These are phyloP conservation scores for Campoletis sonorensis DNA, from an alignment of 1,140 invertebrate genomes.

Conservation along the genomic window DNA sequence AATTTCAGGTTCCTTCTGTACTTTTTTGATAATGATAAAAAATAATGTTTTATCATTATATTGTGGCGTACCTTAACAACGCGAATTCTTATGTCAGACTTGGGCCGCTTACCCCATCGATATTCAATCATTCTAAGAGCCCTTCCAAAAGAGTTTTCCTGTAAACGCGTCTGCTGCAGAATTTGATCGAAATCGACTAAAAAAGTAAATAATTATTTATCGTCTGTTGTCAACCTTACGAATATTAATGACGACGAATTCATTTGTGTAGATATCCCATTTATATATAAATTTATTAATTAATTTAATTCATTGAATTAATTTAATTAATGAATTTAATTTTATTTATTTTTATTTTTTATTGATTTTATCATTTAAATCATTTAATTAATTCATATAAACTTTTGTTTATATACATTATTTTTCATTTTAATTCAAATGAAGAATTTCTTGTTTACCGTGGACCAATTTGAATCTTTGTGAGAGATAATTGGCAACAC, in stretches of 20 bases:
- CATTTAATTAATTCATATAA: too few species aligned
- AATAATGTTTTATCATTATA: slow-evolving; percentile 18
- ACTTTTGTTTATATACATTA: too few species aligned
- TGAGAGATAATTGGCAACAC: slow-evolving; percentile 62
- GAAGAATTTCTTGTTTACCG: slow-evolving; percentile 51
- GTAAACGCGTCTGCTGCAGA: slow-evolving; percentile 73
- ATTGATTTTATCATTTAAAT: not conserved
- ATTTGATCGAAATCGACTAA: slow-evolving; percentile 78
- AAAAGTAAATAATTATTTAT: slow-evolving; percentile 32
- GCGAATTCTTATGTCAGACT: slow-evolving; percentile 74
- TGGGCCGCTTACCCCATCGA: slow-evolving; percentile 70
- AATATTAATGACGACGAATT: too few species aligned
- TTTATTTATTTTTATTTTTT: not conserved
- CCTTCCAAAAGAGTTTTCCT: slow-evolving; percentile 74
- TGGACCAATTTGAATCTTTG: slow-evolving; percentile 65
- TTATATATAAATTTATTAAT: too few species aligned
- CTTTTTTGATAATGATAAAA: slow-evolving; percentile 20
- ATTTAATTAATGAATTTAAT: too few species aligned
- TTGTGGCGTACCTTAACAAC: slow-evolving; percentile 59
- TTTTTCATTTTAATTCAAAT: too few species aligned
- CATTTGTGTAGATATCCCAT: too few species aligned
- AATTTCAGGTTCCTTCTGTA: too few species aligned
- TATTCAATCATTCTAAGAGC: slow-evolving; percentile 71
- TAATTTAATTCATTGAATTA: too few species aligned
- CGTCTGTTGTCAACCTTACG: too few species aligned